Base-by-base conservation (phyloP, 2,797 vertebrate genomes). In the Odontamblyopus lacepedii region DNA sequence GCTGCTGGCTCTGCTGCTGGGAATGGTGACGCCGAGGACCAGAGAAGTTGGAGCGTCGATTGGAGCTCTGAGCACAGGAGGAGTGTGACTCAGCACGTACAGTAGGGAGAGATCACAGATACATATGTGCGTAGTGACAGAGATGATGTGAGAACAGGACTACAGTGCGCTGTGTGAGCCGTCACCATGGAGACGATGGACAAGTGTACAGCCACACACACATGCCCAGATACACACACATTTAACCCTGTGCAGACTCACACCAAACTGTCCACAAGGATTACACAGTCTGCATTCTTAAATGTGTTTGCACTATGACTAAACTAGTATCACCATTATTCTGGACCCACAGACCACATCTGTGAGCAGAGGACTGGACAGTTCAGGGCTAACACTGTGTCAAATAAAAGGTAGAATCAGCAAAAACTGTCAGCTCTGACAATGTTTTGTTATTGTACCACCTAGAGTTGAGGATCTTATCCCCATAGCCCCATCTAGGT, bases 21-120 rank as follows among this genome's bases (percentile, higher is more conserved):
- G 85, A 88, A 69, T 90, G 91, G 9, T 88, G 91, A 13, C 90
- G 91, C 11, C 78, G 29, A 9, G 23, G 35, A 41, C 16, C 1
- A 41, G 83, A 67, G 78, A 67, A 92, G 67, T 88, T 91, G 74
- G 86, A 77, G 15, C 92, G 91, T 1, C 92, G 92, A 27, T 84
- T 27, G 12, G 78, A 78, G 2, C 88, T 83, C 91, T 92, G 80
- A 59, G 84, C 6, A 66, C 69, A 41, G 9, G 12, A 63, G 30
- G 9, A 11, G 23, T 19, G 56, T 67, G 30, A 26, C 62, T 71
- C 48, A 70, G 48, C 12, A 16, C 44, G 6, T 48, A 48, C 13
- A 16, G 44, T 3, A 13, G 44, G 71, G 50, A 8, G 27, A 29
- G 27, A 60, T 1, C 1, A 4, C 7, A 15, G 48, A 4, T 5